Evolutionary conservation across 2,113 vertebrate species (phyloP).

Genomic region (Turdus rufiventris): DNA sequence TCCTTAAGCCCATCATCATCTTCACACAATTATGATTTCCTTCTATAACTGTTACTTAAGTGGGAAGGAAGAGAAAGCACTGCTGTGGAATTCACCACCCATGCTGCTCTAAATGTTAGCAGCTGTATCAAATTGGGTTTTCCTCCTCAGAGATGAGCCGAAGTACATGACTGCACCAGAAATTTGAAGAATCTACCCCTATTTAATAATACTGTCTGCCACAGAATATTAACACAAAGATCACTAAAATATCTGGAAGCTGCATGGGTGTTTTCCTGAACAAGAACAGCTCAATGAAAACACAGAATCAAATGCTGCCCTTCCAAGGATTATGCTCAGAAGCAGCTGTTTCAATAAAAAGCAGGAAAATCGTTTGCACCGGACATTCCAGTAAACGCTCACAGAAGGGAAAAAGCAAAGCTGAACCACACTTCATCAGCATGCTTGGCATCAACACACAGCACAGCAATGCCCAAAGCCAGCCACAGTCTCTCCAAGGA

Average conservation of each 20-base stretch:
- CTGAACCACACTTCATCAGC: slow-evolving; percentile 15
- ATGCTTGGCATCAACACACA: slow-evolving; percentile 35
- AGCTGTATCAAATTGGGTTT: not conserved
- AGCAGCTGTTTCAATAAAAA: not conserved
- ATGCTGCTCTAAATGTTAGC: not conserved
- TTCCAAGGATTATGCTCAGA: not conserved
- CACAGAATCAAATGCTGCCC: not conserved
- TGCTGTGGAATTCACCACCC: not conserved
- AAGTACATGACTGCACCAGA: not conserved
- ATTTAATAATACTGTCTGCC: not conserved
- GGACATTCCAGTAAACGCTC: not conserved
- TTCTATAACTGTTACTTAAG: not conserved
- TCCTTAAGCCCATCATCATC: not conserved
- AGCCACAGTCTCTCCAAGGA: not conserved
- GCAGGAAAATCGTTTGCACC: not conserved
- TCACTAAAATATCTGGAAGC: not conserved
- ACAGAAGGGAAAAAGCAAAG: slow-evolving; percentile 27
- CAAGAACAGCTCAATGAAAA: not conserved
- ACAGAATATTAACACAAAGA: not conserved
- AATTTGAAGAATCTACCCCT: not conserved
- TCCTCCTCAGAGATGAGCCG: not conserved
- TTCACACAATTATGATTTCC: not conserved
- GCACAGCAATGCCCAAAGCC: slow-evolving; percentile 24
- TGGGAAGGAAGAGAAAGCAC: slow-evolving; percentile 18
- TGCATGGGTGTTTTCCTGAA: not conserved